Evolutionary conservation across 1,140 invertebrate species (phyloP).

Genomic region (Conus ventricosus): DNA sequence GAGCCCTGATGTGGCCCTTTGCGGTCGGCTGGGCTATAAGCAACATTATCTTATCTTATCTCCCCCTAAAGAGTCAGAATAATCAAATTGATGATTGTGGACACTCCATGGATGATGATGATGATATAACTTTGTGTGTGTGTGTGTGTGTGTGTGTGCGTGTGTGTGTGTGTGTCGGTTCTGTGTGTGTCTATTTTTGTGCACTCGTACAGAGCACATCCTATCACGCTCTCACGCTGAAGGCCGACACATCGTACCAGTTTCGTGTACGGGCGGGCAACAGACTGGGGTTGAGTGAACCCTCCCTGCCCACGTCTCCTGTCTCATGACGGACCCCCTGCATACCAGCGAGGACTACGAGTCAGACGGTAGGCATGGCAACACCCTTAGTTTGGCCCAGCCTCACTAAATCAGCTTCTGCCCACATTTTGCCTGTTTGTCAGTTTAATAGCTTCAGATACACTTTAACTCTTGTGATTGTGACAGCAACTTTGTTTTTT

Average conservation of each 20-base stretch:
- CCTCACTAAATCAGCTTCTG: background rate
- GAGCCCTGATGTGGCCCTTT: too few species aligned
- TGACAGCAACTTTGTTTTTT: background rate
- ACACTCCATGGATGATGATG: too few species aligned
- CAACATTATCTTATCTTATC: too few species aligned
- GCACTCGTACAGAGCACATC: slow-evolving; percentile 78
- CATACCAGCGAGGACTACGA: slow-evolving; percentile 54
- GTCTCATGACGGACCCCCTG: slow-evolving; percentile 58
- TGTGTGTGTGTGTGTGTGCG: too few species aligned
- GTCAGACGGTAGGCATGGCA: slow-evolving; percentile 63
- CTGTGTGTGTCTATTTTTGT: too few species aligned
- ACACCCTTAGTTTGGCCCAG: too few species aligned
- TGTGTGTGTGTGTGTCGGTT: too few species aligned
- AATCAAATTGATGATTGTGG: too few species aligned
- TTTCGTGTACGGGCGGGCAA: slow-evolving; percentile 98
- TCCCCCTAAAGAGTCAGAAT: too few species aligned
- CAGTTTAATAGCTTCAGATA: background rate
- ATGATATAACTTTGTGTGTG: too few species aligned
- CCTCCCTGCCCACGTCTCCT: slow-evolving; percentile 76
- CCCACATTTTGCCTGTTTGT: background rate
- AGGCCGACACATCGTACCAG: slow-evolving; percentile 88
- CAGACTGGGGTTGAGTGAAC: slow-evolving; percentile 95
- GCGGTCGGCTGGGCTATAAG: too few species aligned
- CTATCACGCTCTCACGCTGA: slow-evolving; percentile 78
- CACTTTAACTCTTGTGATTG: background rate